A percentile compares a stretch with the other conserved stretches of the same genome.
Evolutionary conservation across 2,888 invertebrate genomes (phyloP).

Genomic region (Harpagoxenus sublaevis): DNA sequence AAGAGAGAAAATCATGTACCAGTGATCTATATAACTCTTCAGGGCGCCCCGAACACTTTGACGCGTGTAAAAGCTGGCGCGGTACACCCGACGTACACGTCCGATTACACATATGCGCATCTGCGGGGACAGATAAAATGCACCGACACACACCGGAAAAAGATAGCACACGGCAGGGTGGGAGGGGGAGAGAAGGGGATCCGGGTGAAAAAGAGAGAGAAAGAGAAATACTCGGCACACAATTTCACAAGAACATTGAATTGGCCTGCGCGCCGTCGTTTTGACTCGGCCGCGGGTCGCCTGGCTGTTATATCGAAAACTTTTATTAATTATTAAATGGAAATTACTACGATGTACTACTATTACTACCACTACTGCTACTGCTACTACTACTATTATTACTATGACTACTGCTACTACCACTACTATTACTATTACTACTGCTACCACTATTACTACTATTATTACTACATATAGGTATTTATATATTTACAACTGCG

Average conservation of each 20-base stretch:
- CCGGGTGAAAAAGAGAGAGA: conserved; percentile 62
- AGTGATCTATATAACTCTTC: conserved; percentile 34
- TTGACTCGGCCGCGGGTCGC: conserved; percentile 71
- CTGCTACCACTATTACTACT: conserved; percentile 70
- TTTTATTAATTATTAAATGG: conserved; percentile 78
- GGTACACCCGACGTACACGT: background rate
- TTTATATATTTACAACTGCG: conserved; percentile 86
- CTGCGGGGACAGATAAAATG: conserved; percentile 25
- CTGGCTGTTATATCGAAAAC: conserved; percentile 83
- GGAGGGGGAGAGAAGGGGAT: background rate
- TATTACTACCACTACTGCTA: conserved; percentile 71
- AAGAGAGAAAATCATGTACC: background rate
- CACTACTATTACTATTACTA: conserved; percentile 73
- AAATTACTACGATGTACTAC: conserved; percentile 69
- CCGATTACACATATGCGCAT: background rate
- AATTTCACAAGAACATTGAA: conserved; percentile 74
- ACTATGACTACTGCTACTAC: conserved; percentile 72
- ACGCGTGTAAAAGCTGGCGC: conserved; percentile 13
- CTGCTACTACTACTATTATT: conserved; percentile 70
- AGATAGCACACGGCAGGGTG: conserved; percentile 25
- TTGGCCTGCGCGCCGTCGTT: conserved; percentile 62
- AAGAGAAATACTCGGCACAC: conserved; percentile 80
- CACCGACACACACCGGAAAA: conserved; percentile 47
- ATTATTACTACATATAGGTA: conserved; percentile 83
- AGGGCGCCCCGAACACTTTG: conserved; percentile 1